Percentiles rank a stretch among this genome's conserved stretches.
phyloP scores from a whole-genome alignment of 1,140 invertebrate species.

The Caerostris darwini region DNA sequence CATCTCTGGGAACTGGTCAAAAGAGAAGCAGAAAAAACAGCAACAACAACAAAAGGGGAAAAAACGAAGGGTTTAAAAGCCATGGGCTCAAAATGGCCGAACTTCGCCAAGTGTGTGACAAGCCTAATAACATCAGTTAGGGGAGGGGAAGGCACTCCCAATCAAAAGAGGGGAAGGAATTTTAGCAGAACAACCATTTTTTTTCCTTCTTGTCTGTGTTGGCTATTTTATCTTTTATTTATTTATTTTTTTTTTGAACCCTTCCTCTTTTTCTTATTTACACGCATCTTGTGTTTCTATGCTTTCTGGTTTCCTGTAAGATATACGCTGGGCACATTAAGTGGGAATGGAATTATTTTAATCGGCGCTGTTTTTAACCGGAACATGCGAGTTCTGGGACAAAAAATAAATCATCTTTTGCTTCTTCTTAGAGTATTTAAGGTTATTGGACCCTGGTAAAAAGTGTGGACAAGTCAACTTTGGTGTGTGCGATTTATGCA shows the following conservation, averaged over 20 bases:
- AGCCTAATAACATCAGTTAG: constrained; percentile 73
- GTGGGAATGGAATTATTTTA: constrained; percentile 65
- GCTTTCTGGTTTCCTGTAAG: constrained; percentile 36
- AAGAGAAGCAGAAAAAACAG: constrained; percentile 25
- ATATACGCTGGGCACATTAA: constrained; percentile 56
- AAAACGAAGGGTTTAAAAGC: constrained; percentile 68
- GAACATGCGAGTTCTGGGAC: constrained; percentile 17
- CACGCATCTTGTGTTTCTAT: constrained; percentile 64
- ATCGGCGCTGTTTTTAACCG: constrained; percentile 69
- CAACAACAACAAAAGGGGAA: background rate
- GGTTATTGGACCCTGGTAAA: constrained; percentile 66
- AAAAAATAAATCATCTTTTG: constrained; percentile 49
- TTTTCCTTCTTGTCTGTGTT: constrained; percentile 2
- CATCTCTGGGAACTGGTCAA: constrained; percentile 74
- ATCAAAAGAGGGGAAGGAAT: constrained; percentile 41
- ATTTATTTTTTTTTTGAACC: constrained; percentile 36
- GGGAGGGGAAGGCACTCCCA: constrained; percentile 53
- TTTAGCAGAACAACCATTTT: constrained; percentile 70
- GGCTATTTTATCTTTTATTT: background rate
- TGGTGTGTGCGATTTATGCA: background rate
- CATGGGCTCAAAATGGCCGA: constrained; percentile 65
- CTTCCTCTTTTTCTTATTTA: constrained; percentile 54
- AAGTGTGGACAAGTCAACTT: background rate
- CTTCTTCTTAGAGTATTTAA: constrained; percentile 38
- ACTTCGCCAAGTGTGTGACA: constrained; percentile 70